phyloP scores from a whole-genome alignment of 2,888 invertebrate genomes.

The Sphaerophoria rueppellii region DNA sequence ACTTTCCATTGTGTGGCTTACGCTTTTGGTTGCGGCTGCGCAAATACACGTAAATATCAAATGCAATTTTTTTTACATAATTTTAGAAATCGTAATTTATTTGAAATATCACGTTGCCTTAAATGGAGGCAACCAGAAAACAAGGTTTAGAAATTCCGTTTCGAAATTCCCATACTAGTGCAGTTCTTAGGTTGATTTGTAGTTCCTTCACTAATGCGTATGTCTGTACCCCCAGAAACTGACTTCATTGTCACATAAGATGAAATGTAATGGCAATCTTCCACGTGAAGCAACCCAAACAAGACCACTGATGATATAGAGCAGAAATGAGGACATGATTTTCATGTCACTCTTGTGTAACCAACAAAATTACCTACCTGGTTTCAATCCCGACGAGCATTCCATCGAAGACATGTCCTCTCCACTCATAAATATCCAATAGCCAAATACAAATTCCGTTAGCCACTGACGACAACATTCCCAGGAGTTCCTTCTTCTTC shows the following conservation, averaged over 20 bases:
- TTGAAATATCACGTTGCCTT: constrained; percentile 40
- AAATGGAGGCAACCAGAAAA: constrained; percentile 31
- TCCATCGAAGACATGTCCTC: constrained; percentile 61
- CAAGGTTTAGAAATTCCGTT: constrained; percentile 21
- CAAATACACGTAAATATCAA: constrained; percentile 14
- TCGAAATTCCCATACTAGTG: constrained; percentile 7
- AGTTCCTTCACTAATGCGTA: not conserved
- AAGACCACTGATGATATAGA: constrained; percentile 44
- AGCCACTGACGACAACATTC: constrained; percentile 65
- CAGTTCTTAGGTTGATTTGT: constrained; percentile 9
- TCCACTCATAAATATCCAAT: constrained; percentile 73
- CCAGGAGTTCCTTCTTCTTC: constrained; percentile 59
- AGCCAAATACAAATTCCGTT: constrained; percentile 73
- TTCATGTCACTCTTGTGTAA: constrained; percentile 70
- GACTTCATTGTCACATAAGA: too few relatives aligned
- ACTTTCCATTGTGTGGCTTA: constrained; percentile 37
- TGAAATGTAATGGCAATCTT: too few relatives aligned
- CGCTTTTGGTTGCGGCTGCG: constrained; percentile 21
- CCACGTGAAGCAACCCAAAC: too few relatives aligned
- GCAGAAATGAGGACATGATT: constrained; percentile 73
- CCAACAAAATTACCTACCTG: constrained; percentile 14
- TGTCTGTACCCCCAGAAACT: too few relatives aligned
- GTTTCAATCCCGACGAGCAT: constrained; percentile 49
- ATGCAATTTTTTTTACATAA: constrained; percentile 24
- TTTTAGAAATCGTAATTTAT: constrained; percentile 41